phyloP scores from a whole-genome alignment of 2,888 invertebrate genomes.

The Fissipunctia ypsillon region DNA sequence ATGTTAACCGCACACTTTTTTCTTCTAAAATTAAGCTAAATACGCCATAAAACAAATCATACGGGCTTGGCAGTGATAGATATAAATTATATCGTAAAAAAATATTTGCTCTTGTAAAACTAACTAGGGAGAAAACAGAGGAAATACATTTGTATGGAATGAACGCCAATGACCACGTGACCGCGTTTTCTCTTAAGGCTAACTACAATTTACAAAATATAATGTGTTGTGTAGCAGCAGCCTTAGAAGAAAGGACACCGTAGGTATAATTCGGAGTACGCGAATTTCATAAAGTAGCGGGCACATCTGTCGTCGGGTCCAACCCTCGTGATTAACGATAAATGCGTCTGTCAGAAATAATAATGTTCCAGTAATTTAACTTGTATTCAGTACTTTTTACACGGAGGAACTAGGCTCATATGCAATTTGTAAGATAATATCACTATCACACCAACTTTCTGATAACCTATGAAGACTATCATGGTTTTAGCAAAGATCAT shows the following conservation, averaged over 20 bases:
- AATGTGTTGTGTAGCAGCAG: neutral
- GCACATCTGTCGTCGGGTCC: conserved; percentile 50
- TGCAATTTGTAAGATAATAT: neutral
- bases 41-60: neutral
- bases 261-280: neutral
- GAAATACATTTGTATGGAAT: neutral
- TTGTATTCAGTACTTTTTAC: neutral
- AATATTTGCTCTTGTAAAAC: no score
- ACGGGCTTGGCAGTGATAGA: neutral
- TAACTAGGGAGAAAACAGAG: neutral
- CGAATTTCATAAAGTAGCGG: conserved; percentile 54
- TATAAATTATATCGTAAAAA: neutral
- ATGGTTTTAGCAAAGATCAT: neutral
- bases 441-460: neutral
- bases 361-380: neutral
- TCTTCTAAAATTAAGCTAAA: no score
- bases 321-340: conserved; percentile 55
- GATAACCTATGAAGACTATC: neutral
- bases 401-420: neutral
- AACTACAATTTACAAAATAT: neutral
- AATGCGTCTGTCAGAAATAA: no score
- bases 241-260: neutral
- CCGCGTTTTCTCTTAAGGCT: neutral
- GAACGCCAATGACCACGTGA: no score
- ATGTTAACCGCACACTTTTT: no score